phyloP scores from a whole-genome alignment of 2,888 invertebrate genomes.

The Hofmannophila pseudospretella region DNA sequence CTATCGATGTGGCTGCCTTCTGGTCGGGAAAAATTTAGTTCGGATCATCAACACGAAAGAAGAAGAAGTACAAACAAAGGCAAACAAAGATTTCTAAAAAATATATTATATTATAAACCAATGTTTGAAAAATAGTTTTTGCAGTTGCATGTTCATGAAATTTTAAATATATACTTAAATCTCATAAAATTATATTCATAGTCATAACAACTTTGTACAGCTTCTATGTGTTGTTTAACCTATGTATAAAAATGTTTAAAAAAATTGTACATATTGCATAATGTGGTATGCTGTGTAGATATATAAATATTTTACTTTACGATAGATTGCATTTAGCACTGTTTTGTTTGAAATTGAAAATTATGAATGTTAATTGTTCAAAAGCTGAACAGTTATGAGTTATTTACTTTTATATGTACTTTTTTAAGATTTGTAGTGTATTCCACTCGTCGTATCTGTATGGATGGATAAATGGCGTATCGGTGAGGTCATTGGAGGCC shows the following conservation, averaged over 20 bases:
- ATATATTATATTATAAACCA: too few relatives aligned
- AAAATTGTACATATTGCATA: slow-evolving; percentile 13
- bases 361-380: neutral
- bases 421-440: neutral
- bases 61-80: too few relatives aligned
- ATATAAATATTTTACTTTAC: slow-evolving; percentile 14
- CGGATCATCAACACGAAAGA: too few relatives aligned
- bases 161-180: too few relatives aligned
- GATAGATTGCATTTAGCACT: slow-evolving; percentile 26
- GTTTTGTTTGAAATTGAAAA: slow-evolving; percentile 3
- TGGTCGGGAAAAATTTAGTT: too few relatives aligned
- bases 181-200: too few relatives aligned
- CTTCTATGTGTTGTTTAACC: slow-evolving; percentile 1
- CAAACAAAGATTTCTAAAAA: too few relatives aligned
- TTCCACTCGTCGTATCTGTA: neutral
- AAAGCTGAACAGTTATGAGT: neutral
- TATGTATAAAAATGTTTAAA: slow-evolving; percentile 5
- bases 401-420: neutral
- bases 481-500: neutral
- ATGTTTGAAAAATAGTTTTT: too few relatives aligned
- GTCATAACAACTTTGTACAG: slow-evolving; percentile 3
- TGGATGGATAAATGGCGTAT: too few relatives aligned
- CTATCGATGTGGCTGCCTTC: too few relatives aligned
- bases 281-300: slow-evolving; percentile 9
- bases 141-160: too few relatives aligned